Percentiles rank a stretch among this genome's conserved stretches.
Evolutionary conservation across 2,888 invertebrate species (phyloP).

Genomic region (Temnothorax unifasciatus): DNA sequence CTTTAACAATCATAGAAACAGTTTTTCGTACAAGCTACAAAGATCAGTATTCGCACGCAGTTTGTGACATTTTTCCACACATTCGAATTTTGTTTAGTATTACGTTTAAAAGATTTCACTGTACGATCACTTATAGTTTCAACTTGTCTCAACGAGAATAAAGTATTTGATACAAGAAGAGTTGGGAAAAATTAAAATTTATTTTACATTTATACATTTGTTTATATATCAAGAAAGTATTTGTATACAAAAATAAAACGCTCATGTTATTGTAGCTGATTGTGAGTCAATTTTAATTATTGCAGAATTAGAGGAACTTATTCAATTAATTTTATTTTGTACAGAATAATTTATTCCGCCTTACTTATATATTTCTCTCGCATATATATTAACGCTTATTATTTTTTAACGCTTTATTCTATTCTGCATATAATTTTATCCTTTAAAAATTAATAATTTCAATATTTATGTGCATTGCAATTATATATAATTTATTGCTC

Average conservation of each 20-base stretch:
- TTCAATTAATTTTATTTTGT: background rate
- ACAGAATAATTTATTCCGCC: background rate
- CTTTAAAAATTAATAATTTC: background rate
- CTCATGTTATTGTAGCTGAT: background rate
- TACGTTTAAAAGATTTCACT: background rate
- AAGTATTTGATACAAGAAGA: background rate
- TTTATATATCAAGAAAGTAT: background rate
- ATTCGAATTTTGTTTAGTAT: background rate
- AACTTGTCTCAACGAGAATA: background rate
- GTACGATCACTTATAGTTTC: background rate
- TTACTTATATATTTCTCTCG: background rate
- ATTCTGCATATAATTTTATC: background rate
- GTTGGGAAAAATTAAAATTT: background rate
- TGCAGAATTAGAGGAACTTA: background rate
- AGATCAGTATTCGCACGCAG: background rate
- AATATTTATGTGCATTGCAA: background rate
- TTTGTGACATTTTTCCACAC: background rate
- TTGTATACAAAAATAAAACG: background rate
- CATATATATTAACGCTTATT: background rate
- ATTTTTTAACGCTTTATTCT: background rate
- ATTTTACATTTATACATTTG: background rate
- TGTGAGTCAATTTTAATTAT: constrained; percentile 3
- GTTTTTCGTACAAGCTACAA: background rate
- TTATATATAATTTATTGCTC: background rate
- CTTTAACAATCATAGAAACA: background rate